Evolutionary conservation across 2,888 invertebrate genomes (phyloP), one percentile per base, ranked within the genome.

Genomic region (Coleophora flavipennella): DNA sequence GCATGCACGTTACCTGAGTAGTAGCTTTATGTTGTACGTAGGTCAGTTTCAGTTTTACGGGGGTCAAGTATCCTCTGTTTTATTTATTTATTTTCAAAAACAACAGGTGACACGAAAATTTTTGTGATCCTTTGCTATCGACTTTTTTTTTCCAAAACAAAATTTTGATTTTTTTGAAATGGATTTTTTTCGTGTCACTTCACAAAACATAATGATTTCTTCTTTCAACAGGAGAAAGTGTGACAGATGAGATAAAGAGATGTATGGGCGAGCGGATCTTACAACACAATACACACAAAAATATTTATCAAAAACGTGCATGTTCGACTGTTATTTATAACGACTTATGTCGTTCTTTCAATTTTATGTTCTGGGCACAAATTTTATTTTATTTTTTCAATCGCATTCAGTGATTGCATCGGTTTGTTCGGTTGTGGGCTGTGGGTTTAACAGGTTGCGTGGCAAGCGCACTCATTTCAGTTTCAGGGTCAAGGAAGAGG

Each of bases 401-500:
- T 76, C 69, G 85, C 85, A 84, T 85, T 86, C 84, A 85, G 84
- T 85, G 85, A 84, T 75, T 79, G 85, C 81, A 69, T 79, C 81
- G 68, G 66, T 41, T 62, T 67, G 70, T 70, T 57, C 56, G 55
- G 58, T 45, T 51, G 40, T 52, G 49, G 57, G 57, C n/a, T n/a
- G n/a, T n/a, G n/a, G n/a, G n/a, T n/a, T 41, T 60, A 67, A 64
- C 49, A 50, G 52, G 55, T 53, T 59, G 59, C 43, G 57, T 51
- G 55, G 57, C 51, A 40, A 46, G 50, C 42, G 45, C 53, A 60
- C 44, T 55, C 54, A 47, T 71, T 66, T 76, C 48, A 69, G 69
- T 78, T 75, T 43, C 75, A 77, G 78, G 60, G 61, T 42, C 45
- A 34, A 29, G 45, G 11, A 35, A 11, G 27, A 42, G 33, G 31